Evolutionary conservation across 2,888 invertebrate genomes (phyloP), one percentile per base, ranked within the genome.

Genomic region (Cantharis lateralis): DNA sequence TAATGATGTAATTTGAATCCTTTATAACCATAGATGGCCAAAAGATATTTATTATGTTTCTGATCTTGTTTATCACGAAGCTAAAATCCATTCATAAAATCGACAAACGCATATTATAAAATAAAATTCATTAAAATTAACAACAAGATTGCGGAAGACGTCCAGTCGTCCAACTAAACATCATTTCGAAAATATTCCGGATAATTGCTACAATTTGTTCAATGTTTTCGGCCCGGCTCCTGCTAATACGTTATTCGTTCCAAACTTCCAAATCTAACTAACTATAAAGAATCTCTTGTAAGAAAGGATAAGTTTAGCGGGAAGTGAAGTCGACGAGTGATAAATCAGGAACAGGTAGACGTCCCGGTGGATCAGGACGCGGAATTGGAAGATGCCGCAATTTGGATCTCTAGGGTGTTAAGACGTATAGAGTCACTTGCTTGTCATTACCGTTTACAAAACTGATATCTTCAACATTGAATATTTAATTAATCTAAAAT

Each of bases 321-420:
- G 87, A 87, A 87, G 87, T 87, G 87, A 86, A 87, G 82, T 84
- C 84, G 87, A 87, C 87, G 85, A 87, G 87, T 86, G 85, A 88
- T 88, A 88, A 88, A 88, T 88, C 88, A 87, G 87, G 87, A 86
- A 86, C 86, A 87, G 87, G 87, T 87, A 87, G 86, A 82, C 84
- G 83, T 87, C 87, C 87, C 87, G 85, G 74, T 84, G 87, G 87
- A 87, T 86, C 84, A 82, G 82, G 84, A 84, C 85, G 85, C 83
- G 85, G 84, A 85, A 86, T 86, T 86, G 86, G 85, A 85, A 85
- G 84, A 85, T 79, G 84, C 86, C 85, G 84, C 85, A 84, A 84
- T 84, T 84, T 82, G 82, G 81, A 84, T 85, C 85, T 80, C 84
- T 83, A 84, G 86, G 84, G 84, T 84, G 82, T 80, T 70, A 86